These are phyloP conservation scores for Conchocele bisecta DNA, from an alignment of 2,888 invertebrate species.

Conservation along the genomic window DNA sequence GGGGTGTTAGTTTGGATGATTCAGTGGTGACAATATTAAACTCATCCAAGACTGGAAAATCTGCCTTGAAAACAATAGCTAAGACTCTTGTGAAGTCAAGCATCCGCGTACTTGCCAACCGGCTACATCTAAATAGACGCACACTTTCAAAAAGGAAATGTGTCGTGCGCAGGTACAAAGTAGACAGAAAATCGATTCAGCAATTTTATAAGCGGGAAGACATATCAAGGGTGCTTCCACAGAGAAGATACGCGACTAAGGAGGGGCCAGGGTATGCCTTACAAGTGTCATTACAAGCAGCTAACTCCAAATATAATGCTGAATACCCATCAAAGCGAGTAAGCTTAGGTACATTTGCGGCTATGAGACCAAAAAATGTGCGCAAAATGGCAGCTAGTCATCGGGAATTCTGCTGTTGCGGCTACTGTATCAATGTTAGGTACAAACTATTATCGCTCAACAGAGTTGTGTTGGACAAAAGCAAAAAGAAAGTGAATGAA, in stretches of 20 bases:
- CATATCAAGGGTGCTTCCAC: constrained; percentile 35
- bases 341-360: constrained; percentile 38
- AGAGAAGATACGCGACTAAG: constrained; percentile 49
- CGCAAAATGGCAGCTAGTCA: constrained; percentile 23
- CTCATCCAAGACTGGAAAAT: too few species aligned
- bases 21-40: too few species aligned
- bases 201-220: constrained; percentile 45
- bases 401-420: constrained; percentile 54
- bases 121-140: too few species aligned
- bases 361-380: constrained; percentile 38
- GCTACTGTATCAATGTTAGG: constrained; percentile 50
- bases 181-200: constrained; percentile 7
- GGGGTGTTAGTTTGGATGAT: too few species aligned
- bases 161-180: constrained; percentile 2
- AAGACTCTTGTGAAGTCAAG: too few species aligned
- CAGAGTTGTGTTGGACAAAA: constrained; percentile 2
- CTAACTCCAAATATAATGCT: constrained; percentile 17
- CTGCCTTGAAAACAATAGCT: too few species aligned
- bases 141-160: too few species aligned
- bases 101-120: too few species aligned
- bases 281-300: constrained; percentile 45
- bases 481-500: constrained; percentile 32
- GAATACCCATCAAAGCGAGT: constrained; percentile 30
- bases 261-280: constrained; percentile 47
- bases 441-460: constrained; percentile 49